Evolutionary conservation across 1,140 invertebrate genomes (phyloP), one percentile per base, ranked within the genome.

Genomic region (Macrocentrus cingulum): DNA sequence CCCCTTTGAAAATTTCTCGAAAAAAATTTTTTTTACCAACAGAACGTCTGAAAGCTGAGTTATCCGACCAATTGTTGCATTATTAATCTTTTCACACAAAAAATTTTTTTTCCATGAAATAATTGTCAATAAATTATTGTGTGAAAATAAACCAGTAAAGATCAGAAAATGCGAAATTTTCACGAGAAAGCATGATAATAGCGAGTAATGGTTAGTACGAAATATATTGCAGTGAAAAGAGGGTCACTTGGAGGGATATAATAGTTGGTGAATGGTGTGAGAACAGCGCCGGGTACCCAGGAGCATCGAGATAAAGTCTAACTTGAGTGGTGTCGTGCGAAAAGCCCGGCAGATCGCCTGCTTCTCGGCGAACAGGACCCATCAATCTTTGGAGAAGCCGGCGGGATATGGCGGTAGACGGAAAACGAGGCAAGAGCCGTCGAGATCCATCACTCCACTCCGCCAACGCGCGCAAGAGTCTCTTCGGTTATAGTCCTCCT

Each of bases 391-490:
- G 19, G 42, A 13, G 39, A 56, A 56, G 44, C 53, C 42, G 29
- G 19, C 16, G 52, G 52, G n/a, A n/a, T n/a, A n/a, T n/a, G n/a
- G n/a, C n/a, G 53, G 41, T 56, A 45, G 46, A 51, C 37, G 51
- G 49, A 62, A 58, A 59, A 59, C 61, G 54, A 62, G 56, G 57
- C 56, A 52, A 58, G 41, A 51, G 39, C 48, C 52, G 61, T 62
- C 61, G 59, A 62, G 53, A 62, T 62, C 61, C 53, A 62, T 62
- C 61, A 62, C 61, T 50, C 53, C 45, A n/a, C 20, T 42, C 50
- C 52, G 52, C 56, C 51, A 55, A 51, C 44, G 49, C 20, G 52
- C 29, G 57, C 41, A 48, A 42, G 45, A 51, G 46, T 18, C 22
- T 46, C 16, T 23, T 34, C 41, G 18, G 11, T n/a, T 44, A 15